phyloP scores from a whole-genome alignment of 2,113 vertebrate species.

The Lycocorax pyrrhopterus region DNA sequence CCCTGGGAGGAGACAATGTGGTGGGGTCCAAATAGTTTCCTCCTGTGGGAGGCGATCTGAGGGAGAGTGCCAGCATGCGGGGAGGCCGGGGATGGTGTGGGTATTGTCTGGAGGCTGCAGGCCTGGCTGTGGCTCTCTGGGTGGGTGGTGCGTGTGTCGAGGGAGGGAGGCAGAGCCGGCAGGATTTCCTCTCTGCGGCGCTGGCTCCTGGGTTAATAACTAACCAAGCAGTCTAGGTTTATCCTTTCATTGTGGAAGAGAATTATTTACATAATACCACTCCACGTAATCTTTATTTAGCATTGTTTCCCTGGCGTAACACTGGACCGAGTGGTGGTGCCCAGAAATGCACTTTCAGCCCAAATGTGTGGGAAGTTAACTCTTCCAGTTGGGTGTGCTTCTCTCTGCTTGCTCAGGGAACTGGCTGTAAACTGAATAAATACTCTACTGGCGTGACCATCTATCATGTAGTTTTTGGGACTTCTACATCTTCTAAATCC shows the following conservation, averaged over 20 bases:
- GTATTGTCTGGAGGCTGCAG: background rate
- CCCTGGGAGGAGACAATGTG: background rate
- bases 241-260: slow-evolving; percentile 50
- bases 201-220: slow-evolving; percentile 41
- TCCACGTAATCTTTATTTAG: slow-evolving; percentile 41
- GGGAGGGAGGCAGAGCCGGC: slow-evolving; percentile 33
- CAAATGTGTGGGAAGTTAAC: background rate
- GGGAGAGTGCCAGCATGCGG: background rate
- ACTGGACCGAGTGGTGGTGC: background rate
- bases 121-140: background rate
- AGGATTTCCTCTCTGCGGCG: slow-evolving; percentile 41
- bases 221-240: slow-evolving; percentile 37
- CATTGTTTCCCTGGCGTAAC: background rate
- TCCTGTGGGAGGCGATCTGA: background rate
- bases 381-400: background rate
- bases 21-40: background rate
- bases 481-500: accelerated
- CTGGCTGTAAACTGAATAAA: background rate
- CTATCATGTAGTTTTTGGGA: background rate
- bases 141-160: background rate
- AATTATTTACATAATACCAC: slow-evolving; percentile 57
- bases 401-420: background rate
- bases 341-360: background rate
- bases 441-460: accelerated
- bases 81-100: background rate